phyloP scores from a whole-genome alignment of 2,113 vertebrate genomes.

The Ophiodon elongatus region DNA sequence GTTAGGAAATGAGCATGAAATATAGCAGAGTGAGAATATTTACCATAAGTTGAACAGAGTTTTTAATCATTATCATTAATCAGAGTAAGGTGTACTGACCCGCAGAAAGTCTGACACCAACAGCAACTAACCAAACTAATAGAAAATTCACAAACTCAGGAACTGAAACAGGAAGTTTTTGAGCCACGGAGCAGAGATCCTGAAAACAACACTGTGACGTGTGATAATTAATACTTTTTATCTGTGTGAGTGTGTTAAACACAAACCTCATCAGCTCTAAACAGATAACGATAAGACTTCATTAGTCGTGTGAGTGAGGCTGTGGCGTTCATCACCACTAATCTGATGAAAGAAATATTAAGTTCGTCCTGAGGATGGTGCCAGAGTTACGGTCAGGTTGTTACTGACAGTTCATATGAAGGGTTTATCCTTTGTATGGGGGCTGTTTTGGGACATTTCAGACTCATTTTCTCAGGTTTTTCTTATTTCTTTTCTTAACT shows the following conservation, averaged over 20 bases:
- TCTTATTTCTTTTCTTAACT: too few species aligned
- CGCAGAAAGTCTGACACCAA: neutral
- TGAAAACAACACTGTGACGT: too few species aligned
- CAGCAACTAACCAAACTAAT: neutral
- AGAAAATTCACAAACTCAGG: neutral
- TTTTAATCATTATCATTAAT: neutral
- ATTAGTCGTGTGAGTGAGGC: neutral
- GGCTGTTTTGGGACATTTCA: neutral
- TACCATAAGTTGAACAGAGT: neutral
- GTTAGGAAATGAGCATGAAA: too few species aligned
- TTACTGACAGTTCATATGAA: neutral
- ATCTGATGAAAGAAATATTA: neutral
- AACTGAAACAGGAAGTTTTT: constrained; percentile 40
- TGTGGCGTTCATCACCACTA: neutral
- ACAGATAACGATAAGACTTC: neutral
- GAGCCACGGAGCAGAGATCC: neutral
- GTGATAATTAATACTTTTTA: neutral
- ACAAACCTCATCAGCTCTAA: neutral
- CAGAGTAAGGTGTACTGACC: constrained; percentile 1
- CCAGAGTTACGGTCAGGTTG: neutral
- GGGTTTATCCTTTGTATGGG: neutral
- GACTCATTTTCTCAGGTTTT: neutral
- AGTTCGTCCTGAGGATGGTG: neutral
- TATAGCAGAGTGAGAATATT: neutral
- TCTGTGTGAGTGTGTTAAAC: neutral